Base-by-base conservation (phyloP, 2,888 invertebrate genomes). In the Lissocephala sabroskyi region DNA sequence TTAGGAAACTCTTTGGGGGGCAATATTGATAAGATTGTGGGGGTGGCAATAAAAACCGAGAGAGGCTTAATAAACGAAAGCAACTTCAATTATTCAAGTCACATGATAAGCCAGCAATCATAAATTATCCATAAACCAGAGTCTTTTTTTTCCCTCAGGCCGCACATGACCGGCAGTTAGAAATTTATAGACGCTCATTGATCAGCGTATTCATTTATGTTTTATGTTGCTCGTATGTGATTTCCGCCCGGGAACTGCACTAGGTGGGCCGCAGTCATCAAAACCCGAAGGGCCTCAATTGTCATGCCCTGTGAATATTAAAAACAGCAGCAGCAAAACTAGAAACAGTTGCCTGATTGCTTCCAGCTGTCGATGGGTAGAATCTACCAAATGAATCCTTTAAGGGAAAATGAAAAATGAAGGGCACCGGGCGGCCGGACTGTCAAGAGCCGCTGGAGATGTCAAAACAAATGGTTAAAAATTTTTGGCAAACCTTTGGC, bases 201-300 rank as follows among this genome's bases (percentile, higher is more conserved):
- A 62, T 59, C 68, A 53, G 70, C 65, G 62, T 50, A 33, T 68
- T 56, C 62, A 60, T 73, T 59, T 70, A 71, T 77, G 68, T 74
- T 77, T 71, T 71, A 74, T 77, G 71, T 61, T 67, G 56, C 67
- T 64, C 48, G 73, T 57, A 75, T 68, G 71, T 71, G 71, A 71
- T 71, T 74, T 71, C 71, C 71, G 71, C 49, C 70, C 56, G 62
- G 57, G 57, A 73, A 76, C 77, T 61, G 54, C 74, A 45, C 65
- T 59, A 63, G 74, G 74, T 76, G 76, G 77, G 70, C 76, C 56
- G 45, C 10, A 49, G 48, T 52, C 58, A 61, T 73, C 77, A 76
- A 68, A 60, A 49, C 41, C 23, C 14, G 16, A 26, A 23, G 35
- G 36, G 19, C 13, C n/a, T 10, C 43, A 41, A 49, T n/a, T n/a